Conservation (phyloP, 2,797 vertebrate genomes). For the Galagoides demidoff region DNA sequence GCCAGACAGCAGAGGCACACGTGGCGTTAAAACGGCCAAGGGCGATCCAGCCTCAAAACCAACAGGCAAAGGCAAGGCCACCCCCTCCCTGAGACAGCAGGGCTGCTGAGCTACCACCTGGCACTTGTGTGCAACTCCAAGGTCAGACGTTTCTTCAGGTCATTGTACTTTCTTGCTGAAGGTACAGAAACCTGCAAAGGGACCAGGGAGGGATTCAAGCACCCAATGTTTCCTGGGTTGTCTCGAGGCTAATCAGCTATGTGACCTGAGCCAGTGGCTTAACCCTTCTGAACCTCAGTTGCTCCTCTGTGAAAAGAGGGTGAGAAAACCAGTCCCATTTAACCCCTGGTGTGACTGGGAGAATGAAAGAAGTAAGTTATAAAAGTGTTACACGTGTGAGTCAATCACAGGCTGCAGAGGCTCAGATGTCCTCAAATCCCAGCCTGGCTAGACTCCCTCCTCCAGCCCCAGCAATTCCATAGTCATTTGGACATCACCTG, state of each 20-base stretch:
- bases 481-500: background rate
- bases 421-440: background rate
- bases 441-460: rapidly evolving
- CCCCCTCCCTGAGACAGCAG: background rate
- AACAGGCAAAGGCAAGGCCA: background rate
- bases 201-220: background rate
- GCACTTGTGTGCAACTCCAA: background rate
- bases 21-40: background rate
- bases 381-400: background rate
- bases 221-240: background rate
- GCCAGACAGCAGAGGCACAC: background rate
- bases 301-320: background rate
- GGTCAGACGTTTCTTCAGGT: background rate
- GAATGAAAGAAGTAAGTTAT: background rate
- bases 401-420: background rate
- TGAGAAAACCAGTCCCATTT: background rate
- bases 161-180: background rate
- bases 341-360: background rate
- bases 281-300: background rate
- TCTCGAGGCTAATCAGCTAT: background rate
- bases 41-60: background rate
- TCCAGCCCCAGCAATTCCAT: background rate
- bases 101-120: background rate
- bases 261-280: background rate
- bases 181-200: background rate